Base-by-base conservation (phyloP, 2,797 vertebrate species). In the Enteromius paludinosus region DNA sequence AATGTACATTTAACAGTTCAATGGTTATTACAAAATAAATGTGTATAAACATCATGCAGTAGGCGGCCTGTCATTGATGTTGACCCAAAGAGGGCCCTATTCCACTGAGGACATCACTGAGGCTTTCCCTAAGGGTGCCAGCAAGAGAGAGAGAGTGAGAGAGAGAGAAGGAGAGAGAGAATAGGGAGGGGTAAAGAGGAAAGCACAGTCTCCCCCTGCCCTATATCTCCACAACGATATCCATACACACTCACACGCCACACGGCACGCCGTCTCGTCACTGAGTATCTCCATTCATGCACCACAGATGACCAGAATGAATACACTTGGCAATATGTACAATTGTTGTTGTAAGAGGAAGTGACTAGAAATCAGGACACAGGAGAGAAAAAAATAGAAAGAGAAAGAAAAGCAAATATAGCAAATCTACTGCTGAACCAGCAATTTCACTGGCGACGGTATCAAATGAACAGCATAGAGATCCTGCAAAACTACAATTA, bases 21-120 rank as follows among this genome's bases (percentile, higher is more conserved):
- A 35, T 49, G 20, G n/a, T 35, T n/a, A 75, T 79, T 61, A 35
- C n/a, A 65, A 61, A 38, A 78, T n/a, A 64, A 38, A 64, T 25
- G 18, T 7, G 56, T 3, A 45, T 23, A 47, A 41, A 56, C 14
- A 12, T 77, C 23, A 83, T 28, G 59, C 20, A 52, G 9, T 45
- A 85, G 77, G 75, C 76, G 79, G 80, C 83, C 88, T 87, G 70
- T 78, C 83, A 80, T 84, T 88, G 70, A 84, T 83, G 78, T 86
- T 87, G 88, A 91, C 93, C 93, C 92, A 93, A 91, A 94, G 92
- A 93, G 92, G 92, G 91, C 92, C 91, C 92, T 91, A 92, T 93
- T 85, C 69, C 81, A 92, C 92, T 72, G 85, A 90, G 87, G 90
- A 94, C 92, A 89, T 88, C 87, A 89, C 84, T 86, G 86, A 47